Evolutionary conservation across 2,888 invertebrate genomes (phyloP).

Genomic region (Panopea generosa): DNA sequence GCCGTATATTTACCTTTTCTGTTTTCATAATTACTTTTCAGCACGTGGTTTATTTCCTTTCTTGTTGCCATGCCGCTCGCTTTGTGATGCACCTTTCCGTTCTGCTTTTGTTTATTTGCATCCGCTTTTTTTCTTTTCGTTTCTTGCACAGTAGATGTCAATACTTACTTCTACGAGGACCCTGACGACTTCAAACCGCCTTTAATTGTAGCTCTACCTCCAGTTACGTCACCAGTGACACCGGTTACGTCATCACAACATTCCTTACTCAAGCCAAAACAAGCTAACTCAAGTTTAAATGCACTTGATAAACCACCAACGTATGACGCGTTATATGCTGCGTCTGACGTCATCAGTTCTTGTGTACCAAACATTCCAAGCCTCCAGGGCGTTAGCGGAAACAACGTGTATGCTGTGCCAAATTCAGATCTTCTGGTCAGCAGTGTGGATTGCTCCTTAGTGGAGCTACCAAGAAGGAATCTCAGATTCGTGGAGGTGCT

Average conservation of each 20-base stretch:
- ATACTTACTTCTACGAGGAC: slow-evolving; percentile 81
- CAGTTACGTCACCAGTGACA: slow-evolving; percentile 71
- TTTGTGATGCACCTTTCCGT: slow-evolving; percentile 33
- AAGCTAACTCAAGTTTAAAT: slow-evolving; percentile 54
- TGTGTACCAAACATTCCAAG: slow-evolving; percentile 80
- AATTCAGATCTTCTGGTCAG: slow-evolving; percentile 85
- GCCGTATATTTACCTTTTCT: background rate
- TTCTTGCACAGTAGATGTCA: slow-evolving; percentile 72
- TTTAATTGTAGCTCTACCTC: slow-evolving; percentile 78
- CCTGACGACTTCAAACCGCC: slow-evolving; percentile 83
- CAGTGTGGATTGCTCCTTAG: slow-evolving; percentile 87
- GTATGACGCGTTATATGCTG: slow-evolving; percentile 81
- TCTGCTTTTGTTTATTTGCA: slow-evolving; percentile 38
- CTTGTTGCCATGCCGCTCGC: slow-evolving; percentile 7
- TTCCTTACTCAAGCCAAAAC: slow-evolving; percentile 60
- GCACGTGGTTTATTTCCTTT: slow-evolving; percentile 4
- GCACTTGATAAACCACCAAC: slow-evolving; percentile 78
- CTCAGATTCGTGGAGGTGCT: slow-evolving; percentile 94
- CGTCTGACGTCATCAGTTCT: slow-evolving; percentile 79
- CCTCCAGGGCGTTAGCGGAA: slow-evolving; percentile 85
- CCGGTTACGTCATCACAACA: slow-evolving; percentile 60
- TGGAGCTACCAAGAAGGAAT: slow-evolving; percentile 93
- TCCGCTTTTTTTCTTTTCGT: slow-evolving; percentile 56
- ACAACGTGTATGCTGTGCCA: slow-evolving; percentile 86
- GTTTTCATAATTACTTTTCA: background rate